phyloP scores from a whole-genome alignment of 2,888 invertebrate species.

The Meandrusa payeni region DNA sequence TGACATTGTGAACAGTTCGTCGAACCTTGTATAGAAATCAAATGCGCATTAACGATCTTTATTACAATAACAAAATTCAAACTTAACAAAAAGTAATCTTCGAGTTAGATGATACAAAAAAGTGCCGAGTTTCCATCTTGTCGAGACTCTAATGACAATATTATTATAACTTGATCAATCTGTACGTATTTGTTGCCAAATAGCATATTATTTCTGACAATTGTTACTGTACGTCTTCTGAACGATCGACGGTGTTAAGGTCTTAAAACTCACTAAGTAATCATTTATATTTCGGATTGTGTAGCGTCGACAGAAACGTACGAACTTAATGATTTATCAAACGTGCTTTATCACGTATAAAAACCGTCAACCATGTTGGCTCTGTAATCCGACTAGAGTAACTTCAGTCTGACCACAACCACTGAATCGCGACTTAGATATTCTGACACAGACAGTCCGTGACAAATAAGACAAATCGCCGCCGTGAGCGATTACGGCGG shows the following conservation, averaged over 20 bases:
- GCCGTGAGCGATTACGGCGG: no score
- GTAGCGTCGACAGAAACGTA: constrained; percentile 25
- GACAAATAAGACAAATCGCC: no score
- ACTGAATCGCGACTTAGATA: no score
- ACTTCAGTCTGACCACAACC: no score
- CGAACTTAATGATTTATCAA: no score
- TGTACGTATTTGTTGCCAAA: constrained; percentile 46
- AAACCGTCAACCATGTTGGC: no score
- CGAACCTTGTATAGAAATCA: constrained; percentile 35
- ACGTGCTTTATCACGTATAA: no score
- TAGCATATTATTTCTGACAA: constrained; percentile 50
- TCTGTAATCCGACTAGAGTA: no score
- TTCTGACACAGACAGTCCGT: no score
- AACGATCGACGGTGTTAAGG: constrained; percentile 38
- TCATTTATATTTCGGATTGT: constrained; percentile 33
- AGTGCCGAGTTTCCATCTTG: constrained; percentile 35
- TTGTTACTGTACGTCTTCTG: constrained; percentile 47
- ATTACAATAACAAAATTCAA: constrained; percentile 27
- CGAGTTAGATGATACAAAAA: constrained; percentile 33
- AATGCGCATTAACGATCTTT: constrained; percentile 30
- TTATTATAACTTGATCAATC: constrained; percentile 49
- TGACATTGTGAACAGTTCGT: constrained; percentile 41
- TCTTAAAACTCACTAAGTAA: constrained; percentile 41
- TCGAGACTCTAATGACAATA: constrained; percentile 58
- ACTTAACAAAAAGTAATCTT: constrained; percentile 28